phyloP scores from a whole-genome alignment of 2,888 invertebrate species.

The Mythimna lalbum region DNA sequence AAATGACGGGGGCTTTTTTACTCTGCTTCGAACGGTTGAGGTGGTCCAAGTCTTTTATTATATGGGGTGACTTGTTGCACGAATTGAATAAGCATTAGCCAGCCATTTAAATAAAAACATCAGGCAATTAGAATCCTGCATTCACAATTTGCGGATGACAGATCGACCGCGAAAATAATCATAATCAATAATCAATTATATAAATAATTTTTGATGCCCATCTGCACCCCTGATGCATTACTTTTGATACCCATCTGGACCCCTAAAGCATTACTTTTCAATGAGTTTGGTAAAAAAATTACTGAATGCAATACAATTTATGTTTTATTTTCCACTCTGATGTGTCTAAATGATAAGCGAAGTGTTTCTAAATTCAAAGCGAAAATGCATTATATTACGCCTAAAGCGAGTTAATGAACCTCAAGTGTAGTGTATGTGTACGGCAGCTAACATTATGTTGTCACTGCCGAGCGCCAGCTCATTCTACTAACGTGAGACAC shows the following conservation, averaged over 20 bases:
- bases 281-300: background rate
- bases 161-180: background rate
- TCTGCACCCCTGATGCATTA: no score
- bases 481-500: background rate
- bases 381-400: conserved; percentile 68
- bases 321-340: conserved; percentile 10
- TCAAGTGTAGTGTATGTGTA: conserved; percentile 59
- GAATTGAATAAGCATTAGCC: no score
- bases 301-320: background rate
- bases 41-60: no score
- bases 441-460: conserved; percentile 46
- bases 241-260: background rate
- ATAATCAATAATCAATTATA: no score
- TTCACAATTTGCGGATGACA: no score
- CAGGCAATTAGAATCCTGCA: no score
- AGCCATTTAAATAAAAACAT: no score
- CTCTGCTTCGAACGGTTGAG: no score
- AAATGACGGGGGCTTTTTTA: no score
- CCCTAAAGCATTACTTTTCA: conserved; percentile 1
- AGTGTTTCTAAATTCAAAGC: conserved; percentile 54
- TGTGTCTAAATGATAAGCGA: conserved; percentile 41
- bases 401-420: conserved; percentile 72
- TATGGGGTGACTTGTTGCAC: no score
- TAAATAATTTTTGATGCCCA: no score
- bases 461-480: conserved; percentile 5